Evolutionary conservation across 2,113 vertebrate species (phyloP).

Genomic region (Anguilla japonica): DNA sequence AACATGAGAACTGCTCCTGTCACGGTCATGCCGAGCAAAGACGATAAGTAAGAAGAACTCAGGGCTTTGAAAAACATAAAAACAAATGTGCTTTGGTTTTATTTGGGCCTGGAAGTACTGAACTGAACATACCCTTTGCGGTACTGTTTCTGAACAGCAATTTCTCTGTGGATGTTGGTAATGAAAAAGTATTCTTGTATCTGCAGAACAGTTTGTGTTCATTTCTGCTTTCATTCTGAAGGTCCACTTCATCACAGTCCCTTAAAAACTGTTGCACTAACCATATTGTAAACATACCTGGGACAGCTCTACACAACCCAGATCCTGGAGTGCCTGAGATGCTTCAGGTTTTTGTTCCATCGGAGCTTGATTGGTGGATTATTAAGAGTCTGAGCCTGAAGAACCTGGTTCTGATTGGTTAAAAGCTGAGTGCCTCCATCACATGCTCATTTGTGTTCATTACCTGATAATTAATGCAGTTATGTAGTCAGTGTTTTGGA

Average conservation of each 20-base stretch:
- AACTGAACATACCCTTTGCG: slow-evolving; percentile 17
- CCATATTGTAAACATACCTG: not conserved
- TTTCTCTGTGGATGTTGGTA: not conserved
- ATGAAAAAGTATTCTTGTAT: not conserved
- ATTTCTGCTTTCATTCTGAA: not conserved
- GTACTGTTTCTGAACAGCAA: not conserved
- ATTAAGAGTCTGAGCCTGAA: too few species aligned
- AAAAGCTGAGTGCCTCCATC: too few species aligned
- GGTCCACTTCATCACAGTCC: not conserved
- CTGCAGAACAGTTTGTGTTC: not conserved
- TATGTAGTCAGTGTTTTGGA: too few species aligned
- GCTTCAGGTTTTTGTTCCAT: not conserved
- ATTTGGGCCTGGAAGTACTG: slow-evolving; percentile 40
- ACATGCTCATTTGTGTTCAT: too few species aligned
- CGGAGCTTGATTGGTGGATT: too few species aligned
- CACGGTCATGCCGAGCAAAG: not conserved
- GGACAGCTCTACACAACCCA: not conserved
- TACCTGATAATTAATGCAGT: too few species aligned
- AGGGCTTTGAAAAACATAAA: slow-evolving; percentile 43
- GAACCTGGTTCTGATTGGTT: too few species aligned
- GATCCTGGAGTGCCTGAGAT: not conserved
- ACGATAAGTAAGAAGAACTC: slow-evolving; percentile 39
- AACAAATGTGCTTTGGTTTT: slow-evolving; percentile 38
- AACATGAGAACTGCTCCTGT: slow-evolving; percentile 19
- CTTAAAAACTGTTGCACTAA: not conserved